phyloP scores from a whole-genome alignment of 1,140 invertebrate species.

The Papilio glaucus region DNA sequence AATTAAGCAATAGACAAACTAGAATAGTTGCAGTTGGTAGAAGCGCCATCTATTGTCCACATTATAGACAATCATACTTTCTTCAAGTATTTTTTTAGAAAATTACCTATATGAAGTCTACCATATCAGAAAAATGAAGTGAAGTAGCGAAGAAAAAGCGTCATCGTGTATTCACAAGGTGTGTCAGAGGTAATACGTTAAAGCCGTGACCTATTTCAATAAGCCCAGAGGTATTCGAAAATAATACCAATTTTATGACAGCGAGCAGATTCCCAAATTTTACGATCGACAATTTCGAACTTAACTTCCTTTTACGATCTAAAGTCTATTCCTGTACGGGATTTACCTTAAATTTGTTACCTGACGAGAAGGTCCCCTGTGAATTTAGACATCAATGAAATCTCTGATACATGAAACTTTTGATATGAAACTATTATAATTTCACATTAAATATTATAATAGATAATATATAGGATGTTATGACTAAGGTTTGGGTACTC shows the following conservation, averaged over 20 bases:
- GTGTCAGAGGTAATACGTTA: conserved; percentile 23
- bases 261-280: conserved; percentile 52
- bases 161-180: neutral
- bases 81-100: too few relatives aligned
- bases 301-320: conserved; percentile 49
- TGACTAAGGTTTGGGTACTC: too few relatives aligned
- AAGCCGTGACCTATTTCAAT: conserved; percentile 47
- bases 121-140: neutral
- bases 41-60: too few relatives aligned
- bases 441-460: too few relatives aligned
- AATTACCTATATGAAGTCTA: too few relatives aligned
- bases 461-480: too few relatives aligned
- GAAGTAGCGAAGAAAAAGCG: neutral
- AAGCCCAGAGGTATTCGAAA: conserved; percentile 45
- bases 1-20: too few relatives aligned
- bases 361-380: neutral
- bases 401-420: neutral
- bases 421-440: too few relatives aligned
- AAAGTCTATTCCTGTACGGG: conserved; percentile 41
- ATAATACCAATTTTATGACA: conserved; percentile 55
- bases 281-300: conserved; percentile 48
- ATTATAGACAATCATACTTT: too few relatives aligned
- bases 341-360: conserved; percentile 38
- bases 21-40: too few relatives aligned
- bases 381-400: neutral